phyloP scores from a whole-genome alignment of 2,113 vertebrate genomes.

The Girardinichthys multiradiatus region DNA sequence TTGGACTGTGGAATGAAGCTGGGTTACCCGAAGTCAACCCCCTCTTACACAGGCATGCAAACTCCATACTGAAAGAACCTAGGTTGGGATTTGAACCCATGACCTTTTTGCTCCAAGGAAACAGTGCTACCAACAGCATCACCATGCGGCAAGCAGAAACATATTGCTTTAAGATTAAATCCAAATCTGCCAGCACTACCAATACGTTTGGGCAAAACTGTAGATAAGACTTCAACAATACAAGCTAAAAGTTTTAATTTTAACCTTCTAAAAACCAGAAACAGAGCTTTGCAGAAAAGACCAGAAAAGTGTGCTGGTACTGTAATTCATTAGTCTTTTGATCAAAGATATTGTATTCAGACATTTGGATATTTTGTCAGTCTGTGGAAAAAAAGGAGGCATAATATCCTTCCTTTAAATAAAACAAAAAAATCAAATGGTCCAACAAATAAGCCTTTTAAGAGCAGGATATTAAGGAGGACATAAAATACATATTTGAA shows the following conservation, averaged over 20 bases:
- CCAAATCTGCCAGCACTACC: not conserved
- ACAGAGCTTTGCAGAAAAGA: not conserved
- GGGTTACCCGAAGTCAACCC: too few species aligned
- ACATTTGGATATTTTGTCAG: not conserved
- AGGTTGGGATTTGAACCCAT: too few species aligned
- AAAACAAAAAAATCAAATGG: constrained; percentile 1
- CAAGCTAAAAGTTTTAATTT: not conserved
- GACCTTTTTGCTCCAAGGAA: too few species aligned
- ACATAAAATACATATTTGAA: constrained; percentile 14
- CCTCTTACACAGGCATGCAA: too few species aligned
- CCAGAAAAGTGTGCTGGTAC: not conserved
- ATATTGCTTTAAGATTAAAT: not conserved
- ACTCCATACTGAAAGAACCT: too few species aligned
- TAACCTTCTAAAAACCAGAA: not conserved
- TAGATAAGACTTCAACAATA: not conserved
- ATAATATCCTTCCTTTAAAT: not conserved
- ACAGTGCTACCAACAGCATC: too few species aligned
- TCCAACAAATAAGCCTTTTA: constrained; percentile 19
- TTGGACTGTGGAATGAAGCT: too few species aligned
- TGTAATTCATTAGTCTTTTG: not conserved
- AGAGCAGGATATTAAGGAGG: constrained; percentile 24
- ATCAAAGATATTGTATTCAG: not conserved
- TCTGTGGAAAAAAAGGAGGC: not conserved
- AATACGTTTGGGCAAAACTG: not conserved
- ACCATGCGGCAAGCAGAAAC: too few species aligned